Percentiles rank a stretch among this genome's conserved stretches.
Evolutionary conservation across 2,797 vertebrate species (phyloP).

Genomic region (Vireo griseus): DNA sequence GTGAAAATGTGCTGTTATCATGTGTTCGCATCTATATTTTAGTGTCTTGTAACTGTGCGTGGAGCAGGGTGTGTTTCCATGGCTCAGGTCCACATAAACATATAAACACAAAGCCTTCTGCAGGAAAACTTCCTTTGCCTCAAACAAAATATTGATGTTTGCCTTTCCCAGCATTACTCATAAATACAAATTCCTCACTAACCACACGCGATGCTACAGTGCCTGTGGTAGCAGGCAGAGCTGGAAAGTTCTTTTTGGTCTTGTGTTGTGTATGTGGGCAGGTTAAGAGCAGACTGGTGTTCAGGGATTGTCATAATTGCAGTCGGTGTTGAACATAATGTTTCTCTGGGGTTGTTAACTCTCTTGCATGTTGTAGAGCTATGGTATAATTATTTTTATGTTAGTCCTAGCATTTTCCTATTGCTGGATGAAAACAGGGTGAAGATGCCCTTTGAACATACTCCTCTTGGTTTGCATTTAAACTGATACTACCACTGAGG

Average conservation of each 20-base stretch:
- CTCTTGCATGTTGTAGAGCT: background rate
- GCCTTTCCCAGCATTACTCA: background rate
- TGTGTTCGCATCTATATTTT: background rate
- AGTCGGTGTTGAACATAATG: background rate
- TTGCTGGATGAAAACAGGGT: background rate
- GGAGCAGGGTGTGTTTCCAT: background rate
- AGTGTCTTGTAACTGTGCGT: background rate
- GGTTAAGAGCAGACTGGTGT: background rate
- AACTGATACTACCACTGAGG: background rate
- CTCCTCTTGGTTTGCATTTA: background rate
- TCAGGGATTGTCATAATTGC: background rate
- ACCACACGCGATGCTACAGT: accelerated
- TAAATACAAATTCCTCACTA: background rate
- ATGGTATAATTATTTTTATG: background rate
- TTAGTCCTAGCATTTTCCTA: background rate
- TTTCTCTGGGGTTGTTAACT: background rate
- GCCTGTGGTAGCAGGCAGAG: background rate
- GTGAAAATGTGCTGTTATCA: background rate
- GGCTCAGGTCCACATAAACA: background rate
- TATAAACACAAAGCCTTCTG: background rate
- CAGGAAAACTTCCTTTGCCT: background rate
- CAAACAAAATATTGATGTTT: conserved; percentile 17
- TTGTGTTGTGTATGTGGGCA: background rate
- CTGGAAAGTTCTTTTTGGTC: background rate
- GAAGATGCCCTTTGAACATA: background rate